Evolutionary conservation across 2,888 invertebrate species (phyloP).

Genomic region (Incurvaria masculella): DNA sequence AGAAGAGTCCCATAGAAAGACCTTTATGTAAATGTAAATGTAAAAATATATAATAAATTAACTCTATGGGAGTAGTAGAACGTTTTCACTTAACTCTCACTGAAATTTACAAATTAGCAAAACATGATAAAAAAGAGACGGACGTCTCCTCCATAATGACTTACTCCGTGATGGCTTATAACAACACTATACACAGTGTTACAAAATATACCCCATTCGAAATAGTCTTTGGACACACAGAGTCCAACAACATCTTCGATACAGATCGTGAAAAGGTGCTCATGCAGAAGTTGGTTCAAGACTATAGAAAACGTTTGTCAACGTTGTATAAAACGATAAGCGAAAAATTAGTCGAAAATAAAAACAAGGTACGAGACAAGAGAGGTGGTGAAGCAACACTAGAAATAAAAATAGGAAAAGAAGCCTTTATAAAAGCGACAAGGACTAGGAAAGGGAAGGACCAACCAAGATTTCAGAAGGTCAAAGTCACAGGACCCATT

Average conservation of each 20-base stretch:
- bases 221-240: slow-evolving; percentile 5
- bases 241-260: not conserved
- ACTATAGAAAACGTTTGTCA: not conserved
- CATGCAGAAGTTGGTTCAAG: not conserved
- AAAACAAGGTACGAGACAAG: not conserved
- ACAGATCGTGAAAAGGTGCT: not conserved
- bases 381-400: not conserved
- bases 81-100: not conserved
- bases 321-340: not conserved
- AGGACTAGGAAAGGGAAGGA: not conserved
- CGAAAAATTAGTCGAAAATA: not conserved
- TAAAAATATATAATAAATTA: slow-evolving; percentile 5
- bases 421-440: not conserved
- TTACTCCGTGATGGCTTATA: slow-evolving; percentile 3
- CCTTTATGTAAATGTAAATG: slow-evolving; percentile 7
- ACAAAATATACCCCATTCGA: slow-evolving; percentile 2
- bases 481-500: not conserved
- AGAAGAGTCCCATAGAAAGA: slow-evolving; percentile 2
- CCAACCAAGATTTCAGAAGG: not conserved
- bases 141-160: slow-evolving; percentile 3
- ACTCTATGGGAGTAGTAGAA: not conserved
- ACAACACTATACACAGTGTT: slow-evolving; percentile 2
- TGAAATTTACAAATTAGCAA: slow-evolving; percentile 1
- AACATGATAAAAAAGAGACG: slow-evolving; percentile 1
- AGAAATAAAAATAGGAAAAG: not conserved